These are phyloP conservation scores for Temnothorax unifasciatus DNA, from an alignment of 2,888 invertebrate species.

Conservation along the genomic window DNA sequence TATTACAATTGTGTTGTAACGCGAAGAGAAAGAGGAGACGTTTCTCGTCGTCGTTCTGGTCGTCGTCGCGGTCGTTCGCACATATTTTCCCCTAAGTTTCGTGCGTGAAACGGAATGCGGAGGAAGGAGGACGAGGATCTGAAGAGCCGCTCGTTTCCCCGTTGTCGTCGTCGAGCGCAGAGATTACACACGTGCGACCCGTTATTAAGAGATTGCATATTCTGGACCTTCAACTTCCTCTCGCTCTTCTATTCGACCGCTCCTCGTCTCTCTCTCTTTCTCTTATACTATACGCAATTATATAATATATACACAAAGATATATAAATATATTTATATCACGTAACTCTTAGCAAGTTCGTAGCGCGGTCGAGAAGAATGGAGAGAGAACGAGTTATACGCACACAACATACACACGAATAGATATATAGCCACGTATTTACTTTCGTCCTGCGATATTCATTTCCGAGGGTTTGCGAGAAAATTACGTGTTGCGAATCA, in stretches of 20 bases:
- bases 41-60: conserved; percentile 22
- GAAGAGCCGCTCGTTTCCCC: conserved; percentile 27
- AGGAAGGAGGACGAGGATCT: conserved; percentile 43
- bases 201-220: conserved; percentile 16
- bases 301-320: conserved; percentile 67
- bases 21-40: conserved; percentile 1
- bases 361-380: conserved; percentile 73
- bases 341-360: conserved; percentile 73
- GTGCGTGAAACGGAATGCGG: conserved; percentile 37
- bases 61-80: conserved; percentile 23
- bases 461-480: conserved; percentile 23
- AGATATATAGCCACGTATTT: conserved; percentile 22
- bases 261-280: conserved; percentile 60
- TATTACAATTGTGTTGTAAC: not conserved
- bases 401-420: conserved; percentile 34
- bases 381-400: conserved; percentile 62
- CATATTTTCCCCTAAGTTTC: not conserved
- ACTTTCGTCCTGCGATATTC: conserved; percentile 36
- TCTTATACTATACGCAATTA: conserved; percentile 65
- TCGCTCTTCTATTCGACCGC: conserved; percentile 50
- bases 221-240: conserved; percentile 58
- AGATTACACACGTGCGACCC: conserved; percentile 41
- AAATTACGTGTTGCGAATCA: conserved; percentile 24
- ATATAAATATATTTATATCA: conserved; percentile 60
- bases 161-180: conserved; percentile 39